Evolutionary conservation across 2,113 vertebrate genomes (phyloP).

Genomic region (Piprites chloris): DNA sequence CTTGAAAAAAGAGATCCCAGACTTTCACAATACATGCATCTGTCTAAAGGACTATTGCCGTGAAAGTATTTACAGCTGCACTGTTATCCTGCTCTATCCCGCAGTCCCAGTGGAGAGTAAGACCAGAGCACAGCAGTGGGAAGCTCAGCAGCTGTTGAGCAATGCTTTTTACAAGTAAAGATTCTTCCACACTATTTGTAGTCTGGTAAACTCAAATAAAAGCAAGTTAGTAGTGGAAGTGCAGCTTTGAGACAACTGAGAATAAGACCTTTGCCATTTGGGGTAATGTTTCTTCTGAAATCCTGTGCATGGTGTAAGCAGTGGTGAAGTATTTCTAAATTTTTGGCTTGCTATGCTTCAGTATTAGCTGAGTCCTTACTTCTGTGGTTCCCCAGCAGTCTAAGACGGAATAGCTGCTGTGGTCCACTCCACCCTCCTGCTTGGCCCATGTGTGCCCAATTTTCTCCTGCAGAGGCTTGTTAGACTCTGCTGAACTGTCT

Average conservation of each 20-base stretch:
- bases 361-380: neutral
- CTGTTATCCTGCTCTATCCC: neutral
- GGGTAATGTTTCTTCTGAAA: neutral
- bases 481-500: neutral
- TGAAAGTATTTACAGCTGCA: conserved; percentile 8
- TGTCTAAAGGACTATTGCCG: neutral
- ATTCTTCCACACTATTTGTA: neutral
- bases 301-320: neutral
- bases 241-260: neutral
- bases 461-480: neutral
- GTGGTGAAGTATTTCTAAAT: neutral
- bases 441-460: neutral
- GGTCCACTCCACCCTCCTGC: neutral
- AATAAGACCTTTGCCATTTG: neutral
- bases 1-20: conserved; percentile 11
- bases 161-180: neutral
- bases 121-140: neutral
- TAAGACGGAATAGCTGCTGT: neutral
- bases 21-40: neutral
- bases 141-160: neutral
- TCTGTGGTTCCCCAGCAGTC: neutral
- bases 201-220: neutral
- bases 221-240: neutral
- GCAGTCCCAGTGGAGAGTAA: neutral
- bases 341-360: neutral